Base-by-base conservation (phyloP, 92 coral and sea anemone species). In the Plumapathes pennacea region DNA sequence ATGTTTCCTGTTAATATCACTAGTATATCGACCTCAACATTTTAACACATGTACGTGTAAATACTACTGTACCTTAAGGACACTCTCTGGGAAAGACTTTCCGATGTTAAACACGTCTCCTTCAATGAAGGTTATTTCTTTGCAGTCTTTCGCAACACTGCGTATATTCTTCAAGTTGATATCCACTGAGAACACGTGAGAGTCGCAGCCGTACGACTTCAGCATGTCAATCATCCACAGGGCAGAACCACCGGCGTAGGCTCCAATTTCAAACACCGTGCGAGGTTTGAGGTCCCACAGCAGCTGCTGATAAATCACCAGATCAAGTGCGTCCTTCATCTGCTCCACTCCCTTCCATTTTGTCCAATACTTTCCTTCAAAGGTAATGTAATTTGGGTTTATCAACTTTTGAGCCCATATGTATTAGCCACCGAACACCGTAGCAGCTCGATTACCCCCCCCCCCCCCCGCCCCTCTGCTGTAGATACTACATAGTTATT, bases 211-310 rank as follows among this genome's bases (percentile, higher is more conserved):
- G 24, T 56, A 60, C 46, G 36, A 28, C 46, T 60, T 74, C 27
- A 66, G 4, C 50, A 56, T 45, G 45, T 81, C 88, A 2, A 82
- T 82, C 55, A 67, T 33, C 81, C 77, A 81, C 54, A 73, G 25
- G 4, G 87, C 82, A 25, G 70, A 73, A 28, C 81, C 87, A 2
- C 87, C 87, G 14, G 60, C 13, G 38, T 51, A 50, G 25, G 75
- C 63, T 6, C 86, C 86, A 40, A 80, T n/a, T 24, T 77, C 84
- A 28, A 77, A 47, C 39, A 75, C 50, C 0, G 82, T 75, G 18
- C 28, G 47, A 39, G 82, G 82, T 19, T 53, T 74, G 20, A 51
- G 58, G 19, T 65, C 72, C 56, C 71, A 31, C 4, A 74, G 27
- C 10, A 74, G 22, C 43, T 64, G 64, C 32, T 63, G 65, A 44